Evolutionary conservation across 2,888 invertebrate species (phyloP), one percentile per base, ranked within the genome.

Genomic region (Dynastes tityus): DNA sequence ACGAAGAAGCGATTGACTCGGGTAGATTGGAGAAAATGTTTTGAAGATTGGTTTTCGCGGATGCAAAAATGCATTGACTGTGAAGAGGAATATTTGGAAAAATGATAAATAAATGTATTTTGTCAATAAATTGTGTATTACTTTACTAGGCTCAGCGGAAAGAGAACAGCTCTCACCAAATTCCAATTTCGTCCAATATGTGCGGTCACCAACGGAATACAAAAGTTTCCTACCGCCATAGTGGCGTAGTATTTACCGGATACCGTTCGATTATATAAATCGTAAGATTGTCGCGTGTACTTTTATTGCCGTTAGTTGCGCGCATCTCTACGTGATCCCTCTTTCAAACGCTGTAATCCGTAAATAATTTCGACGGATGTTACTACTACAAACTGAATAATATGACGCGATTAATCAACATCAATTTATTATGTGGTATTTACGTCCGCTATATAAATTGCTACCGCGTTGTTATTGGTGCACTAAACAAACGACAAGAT

Each of bases 351-450:
- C 6, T 6, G 22, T 63, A 11, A 29, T 8, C 13, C 29, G 11
- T 22, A 13, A 32, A 37, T 63, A 11, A 63, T 29, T 63, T 4
- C 11, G 8, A 32, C 16, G 9, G 11, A 27, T 63, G 29, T 63
- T 32, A 32, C 63, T 29, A n/a, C 63, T 32, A 32, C 9, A 63
- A 63, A 32, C 37, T 63, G 2, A 63, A 63, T 63, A 63, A 63
- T 63, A 13, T 29, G 13, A 63, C 11, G 32, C 32, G n/a, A 63
- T 63, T 13, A 11, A 63, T 63, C 32, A 61, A 29, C 32, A 63
- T 63, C 63, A 63, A 63, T 63, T 63, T 63, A 63, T 63, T 29
- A 11, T 32, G 63, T 32, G 63, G 32, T 32, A 63, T 63, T 63
- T 63, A 63, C 29, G 29, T 63, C 5, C 29, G 32, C 2, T 63